Base-by-base conservation (phyloP, 2,888 invertebrate genomes). In the Anodontia alba region DNA sequence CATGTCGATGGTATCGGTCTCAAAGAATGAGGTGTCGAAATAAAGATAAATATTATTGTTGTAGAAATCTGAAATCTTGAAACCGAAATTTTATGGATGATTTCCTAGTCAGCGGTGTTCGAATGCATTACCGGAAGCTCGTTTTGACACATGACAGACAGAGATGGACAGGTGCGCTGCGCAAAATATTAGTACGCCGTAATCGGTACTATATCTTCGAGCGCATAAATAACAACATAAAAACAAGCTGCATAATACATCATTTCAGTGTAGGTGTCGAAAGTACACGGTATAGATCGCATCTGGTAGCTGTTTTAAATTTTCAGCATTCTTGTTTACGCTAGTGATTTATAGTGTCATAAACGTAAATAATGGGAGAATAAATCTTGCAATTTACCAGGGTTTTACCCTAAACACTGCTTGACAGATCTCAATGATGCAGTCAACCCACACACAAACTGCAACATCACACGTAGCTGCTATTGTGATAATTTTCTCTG, bases 81-180 rank as follows among this genome's bases (percentile, higher is more conserved):
- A 62, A 62, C 31, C 33, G 33, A 62, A 62, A 62, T 62, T 31
- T 62, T 62, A 62, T 62, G 62, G 62, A 31, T 62, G 42, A 68
- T 42, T 72, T 51, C 72, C n/a, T 51, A 54, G 51, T 74, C 77
- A 57, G 71, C 66, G 72, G 51, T 71, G 70, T 74, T 67, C 77
- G 70, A 69, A 74, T 66, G 73, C 66, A 51, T 73, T 73, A 70
- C 73, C 81, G 84, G 84, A 85, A 82, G 81, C 80, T 73, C 69
- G 66, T 75, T 62, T 76, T 85, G 84, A 85, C 84, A 85, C 82
- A 76, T 85, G 84, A 85, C 81, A 85, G 84, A 85, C 80, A 79
- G 69, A 73, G 31, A 57, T 71, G 46, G 82, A 78, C 84, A 85
- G 84, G 84, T 85, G 84, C 80, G 57, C 76, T 68, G 46, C 57